phyloP scores from a whole-genome alignment of 2,797 vertebrate genomes.

The Sebastolobus altivelis region DNA sequence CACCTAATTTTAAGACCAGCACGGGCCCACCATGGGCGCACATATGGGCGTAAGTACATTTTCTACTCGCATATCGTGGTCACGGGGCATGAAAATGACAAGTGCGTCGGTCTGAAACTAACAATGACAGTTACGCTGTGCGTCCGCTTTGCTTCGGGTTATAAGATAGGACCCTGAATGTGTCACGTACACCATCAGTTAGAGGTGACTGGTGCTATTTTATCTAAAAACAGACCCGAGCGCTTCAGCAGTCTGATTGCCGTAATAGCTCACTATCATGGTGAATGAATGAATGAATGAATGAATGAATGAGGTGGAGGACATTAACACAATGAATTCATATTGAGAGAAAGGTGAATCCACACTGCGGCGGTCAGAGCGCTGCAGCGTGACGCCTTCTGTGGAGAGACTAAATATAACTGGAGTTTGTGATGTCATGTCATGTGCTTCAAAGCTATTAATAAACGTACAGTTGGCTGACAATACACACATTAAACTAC shows the following conservation, averaged over 20 bases:
- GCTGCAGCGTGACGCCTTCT: conserved; percentile 30
- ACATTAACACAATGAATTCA: neutral
- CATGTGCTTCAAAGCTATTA: conserved; percentile 51
- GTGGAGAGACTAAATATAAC: conserved; percentile 59
- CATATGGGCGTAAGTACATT: too few species aligned
- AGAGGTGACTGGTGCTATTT: neutral
- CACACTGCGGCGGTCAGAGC: neutral
- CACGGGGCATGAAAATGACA: too few species aligned
- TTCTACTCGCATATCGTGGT: too few species aligned
- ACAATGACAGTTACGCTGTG: too few species aligned
- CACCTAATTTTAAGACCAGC: too few species aligned
- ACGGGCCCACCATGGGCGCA: too few species aligned
- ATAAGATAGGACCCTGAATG: too few species aligned
- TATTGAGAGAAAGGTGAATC: neutral
- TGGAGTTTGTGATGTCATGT: conserved; percentile 28
- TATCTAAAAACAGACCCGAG: neutral
- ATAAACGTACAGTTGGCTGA: conserved; percentile 50
- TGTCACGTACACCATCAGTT: neutral
- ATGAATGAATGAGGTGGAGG: neutral
- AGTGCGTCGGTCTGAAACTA: too few species aligned
- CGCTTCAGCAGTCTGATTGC: neutral
- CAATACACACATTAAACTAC: conserved; percentile 7
- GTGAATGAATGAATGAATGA: too few species aligned
- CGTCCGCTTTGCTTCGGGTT: too few species aligned
- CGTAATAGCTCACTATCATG: too few species aligned